Conservation (phyloP, 2,888 invertebrate genomes). For the Mesorhabditis spiculigera region DNA sequence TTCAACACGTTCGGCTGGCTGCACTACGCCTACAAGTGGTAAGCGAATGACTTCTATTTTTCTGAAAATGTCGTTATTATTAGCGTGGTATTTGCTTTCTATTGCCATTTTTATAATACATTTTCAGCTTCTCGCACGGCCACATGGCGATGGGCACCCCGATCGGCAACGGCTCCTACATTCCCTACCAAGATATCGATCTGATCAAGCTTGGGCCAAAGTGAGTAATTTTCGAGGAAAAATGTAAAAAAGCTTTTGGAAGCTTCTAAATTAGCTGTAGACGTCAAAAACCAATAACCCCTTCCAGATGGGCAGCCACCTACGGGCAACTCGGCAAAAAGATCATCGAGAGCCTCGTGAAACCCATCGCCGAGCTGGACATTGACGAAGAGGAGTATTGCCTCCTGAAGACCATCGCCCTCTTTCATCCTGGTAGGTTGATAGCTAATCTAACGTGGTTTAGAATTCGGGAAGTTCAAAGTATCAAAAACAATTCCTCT, state of each 20-base stretch:
- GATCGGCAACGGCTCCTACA: constrained; percentile 40
- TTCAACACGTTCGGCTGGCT: constrained; percentile 50
- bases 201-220: constrained; percentile 26
- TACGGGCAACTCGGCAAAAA: constrained; percentile 41
- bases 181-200: constrained; percentile 39
- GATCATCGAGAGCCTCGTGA: constrained; percentile 38
- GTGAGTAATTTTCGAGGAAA: constrained; percentile 10
- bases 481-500: constrained; percentile 4
- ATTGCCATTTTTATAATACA: background rate
- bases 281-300: background rate
- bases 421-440: constrained; percentile 37
- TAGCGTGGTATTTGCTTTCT: too few relatives aligned
- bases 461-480: background rate
- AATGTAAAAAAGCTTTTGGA: background rate
- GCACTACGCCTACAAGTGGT: constrained; percentile 39
- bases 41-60: background rate
- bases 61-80: background rate
- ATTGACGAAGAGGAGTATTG: constrained; percentile 41
- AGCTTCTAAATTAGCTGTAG: background rate
- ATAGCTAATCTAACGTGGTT: background rate
- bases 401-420: constrained; percentile 39
- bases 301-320: constrained; percentile 33
- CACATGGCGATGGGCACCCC: constrained; percentile 31
- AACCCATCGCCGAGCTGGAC: constrained; percentile 38
- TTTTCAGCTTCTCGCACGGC: constrained; percentile 7